Conservation (phyloP, 2,113 vertebrate species). For the Tachycineta bicolor region DNA sequence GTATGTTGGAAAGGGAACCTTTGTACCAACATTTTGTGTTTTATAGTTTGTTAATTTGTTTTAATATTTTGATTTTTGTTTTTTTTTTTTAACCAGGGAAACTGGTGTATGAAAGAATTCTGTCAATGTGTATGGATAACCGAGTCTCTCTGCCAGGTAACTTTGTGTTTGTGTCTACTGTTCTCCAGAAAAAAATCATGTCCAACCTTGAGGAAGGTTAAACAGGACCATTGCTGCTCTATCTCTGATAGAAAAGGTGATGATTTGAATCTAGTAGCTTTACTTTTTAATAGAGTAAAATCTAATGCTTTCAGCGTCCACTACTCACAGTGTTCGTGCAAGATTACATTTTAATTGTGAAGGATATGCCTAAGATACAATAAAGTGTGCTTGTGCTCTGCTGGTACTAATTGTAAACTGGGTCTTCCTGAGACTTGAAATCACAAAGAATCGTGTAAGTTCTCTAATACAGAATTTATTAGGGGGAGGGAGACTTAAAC, state of each 20-base stretch:
- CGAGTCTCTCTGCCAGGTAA: slow-evolving; percentile 81
- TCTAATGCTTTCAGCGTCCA: neutral
- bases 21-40: neutral
- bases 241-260: neutral
- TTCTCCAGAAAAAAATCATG: neutral
- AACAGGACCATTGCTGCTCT: neutral
- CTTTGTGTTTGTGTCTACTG: neutral
- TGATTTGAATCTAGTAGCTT: neutral
- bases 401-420: neutral
- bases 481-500: neutral
- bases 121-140: slow-evolving; percentile 89
- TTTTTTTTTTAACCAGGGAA: slow-evolving; percentile 76
- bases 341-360: neutral
- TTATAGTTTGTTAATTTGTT: neutral
- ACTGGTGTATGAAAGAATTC: slow-evolving; percentile 93
- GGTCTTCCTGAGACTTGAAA: neutral
- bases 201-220: neutral
- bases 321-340: neutral
- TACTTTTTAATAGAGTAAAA: neutral
- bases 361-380: neutral
- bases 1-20: neutral
- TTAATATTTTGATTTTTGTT: no score
- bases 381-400: neutral
- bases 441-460: neutral
- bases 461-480: neutral